phyloP scores from a whole-genome alignment of 1,140 invertebrate species.

The Drosophila ambigua region DNA sequence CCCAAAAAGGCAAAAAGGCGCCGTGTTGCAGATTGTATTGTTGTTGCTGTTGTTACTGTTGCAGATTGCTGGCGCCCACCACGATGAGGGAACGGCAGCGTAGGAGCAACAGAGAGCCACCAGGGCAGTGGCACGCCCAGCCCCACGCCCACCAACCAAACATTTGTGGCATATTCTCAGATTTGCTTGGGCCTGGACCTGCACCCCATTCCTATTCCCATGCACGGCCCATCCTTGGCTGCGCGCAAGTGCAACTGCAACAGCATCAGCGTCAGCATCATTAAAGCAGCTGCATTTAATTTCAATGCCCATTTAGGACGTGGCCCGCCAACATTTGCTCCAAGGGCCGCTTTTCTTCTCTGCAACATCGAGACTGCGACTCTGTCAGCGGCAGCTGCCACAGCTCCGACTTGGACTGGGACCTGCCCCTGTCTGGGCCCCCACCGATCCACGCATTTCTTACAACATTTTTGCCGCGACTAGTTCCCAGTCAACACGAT shows the following conservation, averaged over 20 bases:
- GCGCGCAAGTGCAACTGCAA: background rate
- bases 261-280: constrained; percentile 48
- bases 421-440: background rate
- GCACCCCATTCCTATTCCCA: too few relatives aligned
- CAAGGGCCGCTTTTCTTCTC: constrained; percentile 47
- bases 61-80: constrained; percentile 67
- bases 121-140: constrained; percentile 67
- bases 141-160: constrained; percentile 42
- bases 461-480: constrained; percentile 81
- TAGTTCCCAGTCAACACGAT: constrained; percentile 56
- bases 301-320: constrained; percentile 76
- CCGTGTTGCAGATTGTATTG: constrained; percentile 47
- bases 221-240: background rate
- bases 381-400: constrained; percentile 57
- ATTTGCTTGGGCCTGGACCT: constrained; percentile 54
- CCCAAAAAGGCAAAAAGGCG: constrained; percentile 75
- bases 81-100: constrained; percentile 37
- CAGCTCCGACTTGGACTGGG: too few relatives aligned
- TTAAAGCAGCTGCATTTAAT: constrained; percentile 82
- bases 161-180: constrained; percentile 66
- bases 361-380: background rate
- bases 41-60: constrained; percentile 21
- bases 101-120: constrained; percentile 41
- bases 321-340: constrained; percentile 47
- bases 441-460: constrained; percentile 67